phyloP scores from a whole-genome alignment of 2,797 vertebrate genomes.

The Poeciliopsis paucimaculata region DNA sequence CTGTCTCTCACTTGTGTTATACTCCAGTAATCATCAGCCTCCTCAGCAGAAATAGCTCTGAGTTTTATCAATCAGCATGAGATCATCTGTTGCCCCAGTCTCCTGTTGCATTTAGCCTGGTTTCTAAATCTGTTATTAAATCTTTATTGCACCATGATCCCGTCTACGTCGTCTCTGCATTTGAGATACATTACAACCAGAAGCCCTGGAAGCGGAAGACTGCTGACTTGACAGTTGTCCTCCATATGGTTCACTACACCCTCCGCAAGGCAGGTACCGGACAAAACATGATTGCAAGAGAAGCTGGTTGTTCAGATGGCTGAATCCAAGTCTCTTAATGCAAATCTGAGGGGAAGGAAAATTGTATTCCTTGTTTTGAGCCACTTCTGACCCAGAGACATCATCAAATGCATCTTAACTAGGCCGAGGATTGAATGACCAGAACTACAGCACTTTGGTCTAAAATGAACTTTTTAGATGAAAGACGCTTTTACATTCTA shows the following conservation, averaged over 20 bases:
- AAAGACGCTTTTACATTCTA: neutral
- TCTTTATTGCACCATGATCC: neutral
- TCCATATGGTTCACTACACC: neutral
- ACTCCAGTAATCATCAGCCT: neutral
- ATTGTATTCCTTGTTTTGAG: neutral
- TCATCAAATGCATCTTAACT: neutral
- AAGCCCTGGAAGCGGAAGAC: neutral
- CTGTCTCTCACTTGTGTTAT: neutral
- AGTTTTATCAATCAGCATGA: slow-evolving; percentile 1
- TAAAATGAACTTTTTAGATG: neutral
- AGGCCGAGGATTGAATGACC: neutral
- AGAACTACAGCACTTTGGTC: neutral
- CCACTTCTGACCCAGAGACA: neutral
- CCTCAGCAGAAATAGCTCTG: neutral
- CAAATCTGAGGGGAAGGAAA: neutral
- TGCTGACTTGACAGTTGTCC: neutral
- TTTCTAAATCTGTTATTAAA: neutral
- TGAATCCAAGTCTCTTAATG: neutral
- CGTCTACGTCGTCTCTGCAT: neutral
- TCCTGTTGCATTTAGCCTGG: neutral
- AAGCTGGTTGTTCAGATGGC: neutral
- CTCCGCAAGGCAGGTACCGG: neutral
- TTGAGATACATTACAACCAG: neutral
- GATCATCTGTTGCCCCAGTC: neutral
- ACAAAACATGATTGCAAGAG: neutral